These are phyloP conservation scores for Mesoclemmys tuberculata DNA, from an alignment of 2,113 vertebrate genomes.

Conservation along the genomic window DNA sequence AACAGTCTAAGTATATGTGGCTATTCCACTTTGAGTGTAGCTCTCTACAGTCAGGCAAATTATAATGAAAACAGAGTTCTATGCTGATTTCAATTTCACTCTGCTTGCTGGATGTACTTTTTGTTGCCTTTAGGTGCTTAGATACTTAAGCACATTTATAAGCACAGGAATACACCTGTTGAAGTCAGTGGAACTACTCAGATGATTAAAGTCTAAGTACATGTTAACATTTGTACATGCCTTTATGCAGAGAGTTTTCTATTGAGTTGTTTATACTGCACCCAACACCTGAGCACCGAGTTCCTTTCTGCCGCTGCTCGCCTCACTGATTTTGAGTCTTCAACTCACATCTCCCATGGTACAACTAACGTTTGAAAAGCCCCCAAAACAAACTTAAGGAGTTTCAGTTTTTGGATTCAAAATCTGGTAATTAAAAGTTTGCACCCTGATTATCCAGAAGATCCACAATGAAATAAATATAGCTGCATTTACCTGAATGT, in stretches of 20 bases:
- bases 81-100: not conserved
- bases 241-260: not conserved
- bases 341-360: not conserved
- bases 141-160: not conserved
- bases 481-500: not conserved
- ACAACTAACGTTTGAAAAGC: not conserved
- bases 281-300: not conserved
- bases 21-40: not conserved
- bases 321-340: not conserved
- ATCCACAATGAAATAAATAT: not conserved
- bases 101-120: not conserved
- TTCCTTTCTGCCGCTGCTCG: not conserved
- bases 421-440: not conserved
- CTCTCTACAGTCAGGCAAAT: not conserved
- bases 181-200: accelerated
- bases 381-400: not conserved
- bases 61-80: not conserved
- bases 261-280: not conserved
- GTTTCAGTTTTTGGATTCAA: not conserved
- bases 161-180: not conserved
- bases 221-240: not conserved
- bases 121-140: not conserved
- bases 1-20: not conserved
- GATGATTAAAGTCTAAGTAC: not conserved
- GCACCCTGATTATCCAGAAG: not conserved